Conservation (phyloP, 2,797 vertebrate genomes). For the Karalla daura region DNA sequence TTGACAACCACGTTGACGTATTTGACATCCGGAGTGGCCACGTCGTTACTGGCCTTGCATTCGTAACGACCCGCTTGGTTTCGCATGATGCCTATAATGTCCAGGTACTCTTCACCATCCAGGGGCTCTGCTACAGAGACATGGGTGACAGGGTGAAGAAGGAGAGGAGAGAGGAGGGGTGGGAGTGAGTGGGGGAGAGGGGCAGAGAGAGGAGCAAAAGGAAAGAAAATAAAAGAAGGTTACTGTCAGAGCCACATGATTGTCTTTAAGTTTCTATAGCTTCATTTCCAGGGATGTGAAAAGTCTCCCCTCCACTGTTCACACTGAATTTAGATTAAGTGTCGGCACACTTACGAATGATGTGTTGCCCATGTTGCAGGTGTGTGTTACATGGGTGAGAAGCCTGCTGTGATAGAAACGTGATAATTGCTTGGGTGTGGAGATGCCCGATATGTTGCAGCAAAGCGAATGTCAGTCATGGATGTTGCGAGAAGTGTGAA, state of each 20-base stretch:
- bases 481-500: neutral
- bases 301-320: no score
- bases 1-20: slow-evolving; percentile 98
- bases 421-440: neutral
- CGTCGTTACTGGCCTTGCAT: slow-evolving; percentile 98
- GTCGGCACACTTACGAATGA: no score
- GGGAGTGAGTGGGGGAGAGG: neutral
- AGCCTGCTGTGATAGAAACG: neutral
- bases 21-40: slow-evolving; percentile 95
- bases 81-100: slow-evolving; percentile 94
- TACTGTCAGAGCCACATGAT: no score
- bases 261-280: no score
- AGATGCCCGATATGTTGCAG: neutral
- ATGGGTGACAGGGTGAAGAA: slow-evolving; percentile 11
- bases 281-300: no score
- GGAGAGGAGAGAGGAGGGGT: neutral
- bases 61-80: slow-evolving; percentile 98
- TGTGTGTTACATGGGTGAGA: no score
- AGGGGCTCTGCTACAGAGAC: slow-evolving; percentile 89
- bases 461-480: neutral
- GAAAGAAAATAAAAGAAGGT: neutral
- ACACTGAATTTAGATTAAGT: no score
- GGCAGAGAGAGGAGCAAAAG: neutral
- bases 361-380: no score
- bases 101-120: slow-evolving; percentile 97